phyloP scores from a whole-genome alignment of 1,140 invertebrate genomes.

The Sycobia sp. region DNA sequence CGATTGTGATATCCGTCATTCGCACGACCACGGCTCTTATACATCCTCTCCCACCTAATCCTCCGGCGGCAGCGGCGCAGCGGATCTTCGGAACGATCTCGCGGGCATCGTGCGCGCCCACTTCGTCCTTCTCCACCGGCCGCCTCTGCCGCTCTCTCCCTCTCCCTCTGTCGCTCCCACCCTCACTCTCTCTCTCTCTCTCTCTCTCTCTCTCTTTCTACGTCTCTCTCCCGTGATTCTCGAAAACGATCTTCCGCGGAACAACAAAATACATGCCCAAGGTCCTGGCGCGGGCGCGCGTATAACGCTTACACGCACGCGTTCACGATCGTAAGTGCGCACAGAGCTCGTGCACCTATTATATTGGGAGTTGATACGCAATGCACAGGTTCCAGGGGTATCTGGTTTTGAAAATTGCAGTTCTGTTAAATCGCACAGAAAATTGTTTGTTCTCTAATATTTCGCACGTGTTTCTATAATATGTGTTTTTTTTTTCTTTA shows the following conservation, averaged over 20 bases:
- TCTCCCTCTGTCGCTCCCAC: background rate
- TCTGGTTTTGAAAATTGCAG: too few species aligned
- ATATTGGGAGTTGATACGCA: too few species aligned
- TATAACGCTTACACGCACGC: background rate
- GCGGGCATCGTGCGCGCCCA: too few species aligned
- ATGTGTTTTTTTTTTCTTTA: too few species aligned
- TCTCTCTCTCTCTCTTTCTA: background rate
- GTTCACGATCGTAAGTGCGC: too few species aligned
- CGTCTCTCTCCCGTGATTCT: constrained; percentile 9
- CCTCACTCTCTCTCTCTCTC: background rate
- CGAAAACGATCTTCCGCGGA: constrained; percentile 25
- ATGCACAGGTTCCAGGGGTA: too few species aligned
- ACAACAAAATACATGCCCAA: constrained; percentile 26
- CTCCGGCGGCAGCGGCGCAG: background rate
- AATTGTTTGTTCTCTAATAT: too few species aligned
- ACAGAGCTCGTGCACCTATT: too few species aligned
- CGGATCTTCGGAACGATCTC: too few species aligned
- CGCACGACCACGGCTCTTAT: constrained; percentile 11
- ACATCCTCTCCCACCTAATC: constrained; percentile 22
- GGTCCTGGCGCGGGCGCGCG: background rate
- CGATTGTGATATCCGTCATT: constrained; percentile 16
- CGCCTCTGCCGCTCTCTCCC: constrained; percentile 3
- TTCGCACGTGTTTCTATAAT: too few species aligned
- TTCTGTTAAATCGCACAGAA: too few species aligned
- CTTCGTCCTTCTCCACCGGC: background rate